Percentiles rank a stretch among this genome's conserved stretches.
Evolutionary conservation across 2,797 vertebrate genomes (phyloP).

Genomic region (Peromyscus eremicus): DNA sequence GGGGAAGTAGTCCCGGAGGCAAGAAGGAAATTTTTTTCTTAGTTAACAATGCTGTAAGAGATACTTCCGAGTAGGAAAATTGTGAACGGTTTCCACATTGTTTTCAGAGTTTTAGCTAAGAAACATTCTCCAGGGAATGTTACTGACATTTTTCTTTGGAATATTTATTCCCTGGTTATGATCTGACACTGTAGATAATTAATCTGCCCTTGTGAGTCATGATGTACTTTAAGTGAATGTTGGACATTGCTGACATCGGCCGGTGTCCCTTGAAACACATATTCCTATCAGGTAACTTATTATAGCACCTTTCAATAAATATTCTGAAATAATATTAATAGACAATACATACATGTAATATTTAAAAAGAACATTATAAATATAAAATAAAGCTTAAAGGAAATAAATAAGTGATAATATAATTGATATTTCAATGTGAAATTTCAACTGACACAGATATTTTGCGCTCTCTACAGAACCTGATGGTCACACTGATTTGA

Average conservation of each 20-base stretch:
- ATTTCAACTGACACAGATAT: neutral
- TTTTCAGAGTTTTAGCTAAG: neutral
- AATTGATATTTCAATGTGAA: neutral
- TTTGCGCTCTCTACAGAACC: neutral
- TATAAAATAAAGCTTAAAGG: slow-evolving; percentile 16
- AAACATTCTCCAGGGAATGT: neutral
- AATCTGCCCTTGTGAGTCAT: neutral
- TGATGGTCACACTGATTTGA: neutral
- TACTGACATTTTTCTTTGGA: neutral
- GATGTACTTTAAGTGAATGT: neutral
- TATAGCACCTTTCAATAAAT: neutral
- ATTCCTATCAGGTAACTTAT: slow-evolving; percentile 7
- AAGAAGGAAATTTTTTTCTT: neutral
- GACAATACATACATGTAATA: neutral
- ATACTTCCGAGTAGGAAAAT: neutral
- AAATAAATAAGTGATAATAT: neutral
- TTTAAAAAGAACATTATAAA: neutral
- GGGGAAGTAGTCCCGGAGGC: neutral
- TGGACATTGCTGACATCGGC: neutral
- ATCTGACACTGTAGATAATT: neutral
- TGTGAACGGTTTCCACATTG: neutral
- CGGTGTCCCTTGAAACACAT: neutral
- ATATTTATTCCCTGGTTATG: neutral
- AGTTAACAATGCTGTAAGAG: slow-evolving; percentile 18
- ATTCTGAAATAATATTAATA: slow-evolving; percentile 26